phyloP scores from a whole-genome alignment of 2,113 vertebrate genomes.

The Elachura formosa region DNA sequence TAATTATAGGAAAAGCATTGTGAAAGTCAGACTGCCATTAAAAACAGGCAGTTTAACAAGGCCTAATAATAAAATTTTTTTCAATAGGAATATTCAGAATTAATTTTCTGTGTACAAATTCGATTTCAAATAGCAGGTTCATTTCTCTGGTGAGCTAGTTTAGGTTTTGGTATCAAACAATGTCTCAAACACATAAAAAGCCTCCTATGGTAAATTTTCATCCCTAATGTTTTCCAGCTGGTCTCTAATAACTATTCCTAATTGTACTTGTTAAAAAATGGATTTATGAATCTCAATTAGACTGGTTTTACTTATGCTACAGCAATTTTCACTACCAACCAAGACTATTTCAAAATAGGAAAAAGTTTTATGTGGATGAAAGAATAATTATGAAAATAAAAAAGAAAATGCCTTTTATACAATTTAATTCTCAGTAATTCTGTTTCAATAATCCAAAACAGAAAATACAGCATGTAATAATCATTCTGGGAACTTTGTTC shows the following conservation, averaged over 20 bases:
- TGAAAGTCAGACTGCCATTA: conserved; percentile 38
- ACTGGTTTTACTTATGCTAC: conserved; percentile 37
- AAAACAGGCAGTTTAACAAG: conserved; percentile 39
- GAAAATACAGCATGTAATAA: conserved; percentile 35
- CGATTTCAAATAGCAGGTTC: conserved; percentile 49
- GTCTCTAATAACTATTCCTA: conserved; percentile 72
- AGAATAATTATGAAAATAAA: conserved; percentile 70
- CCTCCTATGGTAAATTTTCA: conserved; percentile 52
- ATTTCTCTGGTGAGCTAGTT: conserved; percentile 63
- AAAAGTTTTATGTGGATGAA: conserved; percentile 53
- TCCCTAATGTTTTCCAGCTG: conserved; percentile 66
- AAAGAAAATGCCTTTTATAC: conserved; percentile 40
- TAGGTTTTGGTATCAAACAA: conserved; percentile 49
- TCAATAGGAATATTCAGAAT: conserved; percentile 58
- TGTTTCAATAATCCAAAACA: conserved; percentile 26
- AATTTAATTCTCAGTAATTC: conserved; percentile 54
- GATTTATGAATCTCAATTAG: conserved; percentile 77
- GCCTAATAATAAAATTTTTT: conserved; percentile 54
- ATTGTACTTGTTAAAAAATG: conserved; percentile 75
- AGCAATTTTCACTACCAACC: conserved; percentile 41
- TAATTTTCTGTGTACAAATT: conserved; percentile 63
- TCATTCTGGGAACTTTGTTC: conserved; percentile 23
- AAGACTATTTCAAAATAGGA: conserved; percentile 40
- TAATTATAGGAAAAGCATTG: conserved; percentile 56
- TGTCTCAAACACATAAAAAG: conserved; percentile 56